Conservation (phyloP, 2,797 vertebrate species). For the Euthynnus affinis region DNA sequence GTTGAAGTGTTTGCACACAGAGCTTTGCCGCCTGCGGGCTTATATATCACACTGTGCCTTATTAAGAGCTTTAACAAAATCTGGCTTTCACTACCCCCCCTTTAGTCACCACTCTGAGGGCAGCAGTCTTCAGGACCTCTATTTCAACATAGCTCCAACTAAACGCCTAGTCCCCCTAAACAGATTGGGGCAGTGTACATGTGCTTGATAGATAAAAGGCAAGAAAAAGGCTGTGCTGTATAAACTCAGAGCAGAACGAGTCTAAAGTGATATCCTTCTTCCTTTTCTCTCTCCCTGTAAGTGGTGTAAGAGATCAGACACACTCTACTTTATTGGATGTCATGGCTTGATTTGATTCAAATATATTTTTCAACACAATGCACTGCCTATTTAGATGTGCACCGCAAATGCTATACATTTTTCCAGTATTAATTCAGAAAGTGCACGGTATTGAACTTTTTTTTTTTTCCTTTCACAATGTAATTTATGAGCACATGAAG, state of each 20-base stretch:
- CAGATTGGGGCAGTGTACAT: conserved; percentile 68
- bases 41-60: conserved; percentile 83
- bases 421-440: conserved; percentile 40
- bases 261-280: conserved; percentile 63
- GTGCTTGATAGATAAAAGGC: conserved; percentile 73
- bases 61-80: conserved; percentile 86
- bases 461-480: conserved; percentile 28
- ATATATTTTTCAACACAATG: conserved; percentile 52
- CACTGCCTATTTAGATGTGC: conserved; percentile 56
- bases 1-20: conserved; percentile 82
- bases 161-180: conserved; percentile 68
- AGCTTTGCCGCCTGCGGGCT: conserved; percentile 80
- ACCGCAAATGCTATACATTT: conserved; percentile 49
- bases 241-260: conserved; percentile 55
- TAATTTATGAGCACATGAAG: conserved; percentile 34
- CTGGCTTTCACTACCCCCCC: conserved; percentile 79
- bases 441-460: conserved; percentile 39
- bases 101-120: conserved; percentile 70
- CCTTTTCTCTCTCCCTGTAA: conserved; percentile 38
- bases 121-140: conserved; percentile 67
- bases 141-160: conserved; percentile 66
- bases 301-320: conserved; percentile 64
- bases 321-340: conserved; percentile 69
- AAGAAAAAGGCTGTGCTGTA: conserved; percentile 55
- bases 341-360: conserved; percentile 76